Evolutionary conservation across 2,797 vertebrate species (phyloP), one percentile per base, ranked within the genome.

Genomic region (Parauchenoglanis ngamensis): DNA sequence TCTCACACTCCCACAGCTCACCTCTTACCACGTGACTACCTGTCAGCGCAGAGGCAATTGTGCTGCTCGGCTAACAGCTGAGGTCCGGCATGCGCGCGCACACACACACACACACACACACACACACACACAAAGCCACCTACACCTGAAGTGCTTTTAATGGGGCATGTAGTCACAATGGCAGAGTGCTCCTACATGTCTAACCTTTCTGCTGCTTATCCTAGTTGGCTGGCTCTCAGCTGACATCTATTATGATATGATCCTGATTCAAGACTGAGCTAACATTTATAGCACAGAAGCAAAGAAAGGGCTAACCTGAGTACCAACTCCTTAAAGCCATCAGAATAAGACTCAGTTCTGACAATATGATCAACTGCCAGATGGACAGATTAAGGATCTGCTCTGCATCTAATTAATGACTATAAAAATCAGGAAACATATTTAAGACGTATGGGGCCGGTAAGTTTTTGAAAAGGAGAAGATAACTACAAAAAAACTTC

Each of bases 1-100:
- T 92, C 89, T 91, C 91, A 90, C 59, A 89, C 87, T 89, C 88
- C 89, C 86, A 89, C 86, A 90, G 89, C 79, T 87, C 85, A 86
- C 86, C 78, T 88, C 84, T 68, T 87, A 82, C 89, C 83, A 87
- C 87, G 75, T 88, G 87, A 90, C 88, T 89, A 83, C 83, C 89
- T 90, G 91, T 88, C 90, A 90, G 83, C 56, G 83, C 54, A 87
- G 80, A 88, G 88, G 68, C 86, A 90, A 88, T 88, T 90, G 86
- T 83, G 84, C 87, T 87, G 87, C 81, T 85, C 57, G 49, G 88
- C 87, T 87, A 85, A 85, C 90, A 91, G 84, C 85, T 91, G 89
- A 85, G 89, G 87, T 91, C 89, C 86, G 59, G 89, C 81, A 87
- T 88, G 87, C 40, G 85, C 84, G 88, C 77, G 83, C 79, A 83